Percentiles rank a stretch among this genome's conserved stretches.
These are phyloP conservation scores for Microcebus ravelobensis DNA, from an alignment of 2,113 vertebrate genomes.

Conservation along the genomic window DNA sequence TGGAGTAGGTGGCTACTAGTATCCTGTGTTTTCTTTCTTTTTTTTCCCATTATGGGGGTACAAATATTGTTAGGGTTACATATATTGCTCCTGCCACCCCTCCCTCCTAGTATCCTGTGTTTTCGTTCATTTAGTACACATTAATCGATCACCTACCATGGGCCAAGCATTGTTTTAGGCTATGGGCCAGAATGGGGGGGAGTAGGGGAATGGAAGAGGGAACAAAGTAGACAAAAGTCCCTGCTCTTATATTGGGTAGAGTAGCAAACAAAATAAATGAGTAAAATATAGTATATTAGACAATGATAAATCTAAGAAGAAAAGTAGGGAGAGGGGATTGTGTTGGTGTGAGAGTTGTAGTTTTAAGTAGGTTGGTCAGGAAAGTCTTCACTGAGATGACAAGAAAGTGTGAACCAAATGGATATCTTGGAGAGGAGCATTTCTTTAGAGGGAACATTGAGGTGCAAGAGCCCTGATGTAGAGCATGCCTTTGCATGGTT, in stretches of 20 bases:
- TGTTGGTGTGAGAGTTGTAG: background rate
- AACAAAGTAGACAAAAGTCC: background rate
- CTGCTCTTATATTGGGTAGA: background rate
- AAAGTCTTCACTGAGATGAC: background rate
- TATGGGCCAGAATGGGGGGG: background rate
- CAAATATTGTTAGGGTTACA: no score
- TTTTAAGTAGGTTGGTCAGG: background rate
- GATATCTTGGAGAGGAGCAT: background rate
- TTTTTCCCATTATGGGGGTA: no score
- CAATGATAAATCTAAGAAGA: background rate
- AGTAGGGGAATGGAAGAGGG: background rate
- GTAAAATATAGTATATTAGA: background rate
- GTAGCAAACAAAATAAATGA: constrained; percentile 23
- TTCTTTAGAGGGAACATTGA: background rate
- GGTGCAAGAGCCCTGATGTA: background rate
- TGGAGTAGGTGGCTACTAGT: background rate
- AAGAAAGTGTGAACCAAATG: background rate
- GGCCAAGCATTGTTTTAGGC: background rate
- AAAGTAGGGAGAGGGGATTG: background rate
- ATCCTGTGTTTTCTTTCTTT: constrained; percentile 1
- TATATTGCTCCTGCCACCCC: no score
- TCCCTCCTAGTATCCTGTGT: background rate
- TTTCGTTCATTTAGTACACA: constrained; percentile 30
- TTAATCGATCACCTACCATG: background rate
- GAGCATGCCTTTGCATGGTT: background rate